Evolutionary conservation across 2,888 invertebrate species (phyloP), one percentile per base, ranked within the genome.

Genomic region (Polylopha cassiicola): DNA sequence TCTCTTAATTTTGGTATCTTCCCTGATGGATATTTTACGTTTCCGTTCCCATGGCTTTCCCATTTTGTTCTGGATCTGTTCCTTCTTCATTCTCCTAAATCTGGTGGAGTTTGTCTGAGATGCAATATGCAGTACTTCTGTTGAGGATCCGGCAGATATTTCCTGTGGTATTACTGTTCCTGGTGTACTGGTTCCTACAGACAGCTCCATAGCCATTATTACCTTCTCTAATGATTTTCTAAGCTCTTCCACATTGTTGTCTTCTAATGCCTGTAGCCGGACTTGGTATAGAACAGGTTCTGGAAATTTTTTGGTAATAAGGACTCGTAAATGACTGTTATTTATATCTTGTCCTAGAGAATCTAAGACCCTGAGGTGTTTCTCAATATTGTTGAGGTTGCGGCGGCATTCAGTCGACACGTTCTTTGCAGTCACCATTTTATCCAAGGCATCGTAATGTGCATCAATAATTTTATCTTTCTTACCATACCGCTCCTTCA

Each of bases 271-370:
- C 24, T 14, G 6, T 2, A 20, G 4, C 3, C 14, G 15, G 2
- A 38, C 16, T 18, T 38, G 16, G 16, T 38, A 38, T 8, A 38
- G 6, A 2, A 38, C 8, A 13, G 3, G 8, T 15, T 38, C 38
- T 6, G 38, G 31, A 24, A 38, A 38, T 10, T 38, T 38, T 4
- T 10, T 11, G 15, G 15, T 16, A 4, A 38, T 15, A 2, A 9
- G 6, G 2, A 10, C 17, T 8, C 38, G 30, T 4, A 38, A 14
- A 15, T 38, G 20, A 9, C 21, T 38, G 20, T 8, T 14, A 6
- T 31, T 24, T 3, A 17, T 18, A 5, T 38, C 20, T 23, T 38
- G 31, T 15, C 31, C 31, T 8, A 38, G n/a, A 5, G 17, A 6
- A 2, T 30, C 5, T 1, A 38, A 10, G 7, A 38, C 38, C 2